A percentile compares a stretch with the other conserved stretches of the same genome.
These are phyloP conservation scores for Callipepla californica DNA, from an alignment of 2,113 vertebrate species.

Conservation along the genomic window DNA sequence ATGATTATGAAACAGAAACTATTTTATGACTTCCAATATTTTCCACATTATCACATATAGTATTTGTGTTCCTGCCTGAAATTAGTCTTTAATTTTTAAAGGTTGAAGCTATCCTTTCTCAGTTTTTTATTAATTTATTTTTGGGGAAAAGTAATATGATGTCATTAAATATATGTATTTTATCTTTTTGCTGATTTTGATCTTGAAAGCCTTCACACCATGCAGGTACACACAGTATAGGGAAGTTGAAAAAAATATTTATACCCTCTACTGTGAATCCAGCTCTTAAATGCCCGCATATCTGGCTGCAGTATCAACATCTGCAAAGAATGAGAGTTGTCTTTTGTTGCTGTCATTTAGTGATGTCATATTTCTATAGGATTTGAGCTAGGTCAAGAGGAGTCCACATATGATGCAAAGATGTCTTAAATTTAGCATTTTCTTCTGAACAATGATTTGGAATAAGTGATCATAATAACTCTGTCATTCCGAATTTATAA, in stretches of 20 bases:
- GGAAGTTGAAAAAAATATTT: background rate
- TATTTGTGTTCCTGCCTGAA: background rate
- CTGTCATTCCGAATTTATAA: background rate
- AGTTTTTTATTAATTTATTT: background rate
- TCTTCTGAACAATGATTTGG: background rate
- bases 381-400: background rate
- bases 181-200: background rate
- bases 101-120: background rate
- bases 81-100: slow-evolving; percentile 27
- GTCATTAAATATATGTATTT: background rate
- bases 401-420: background rate
- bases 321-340: background rate
- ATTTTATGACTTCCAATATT: slow-evolving; percentile 54
- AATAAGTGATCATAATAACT: background rate
- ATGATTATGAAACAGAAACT: background rate
- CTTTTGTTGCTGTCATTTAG: background rate
- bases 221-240: fast-evolving
- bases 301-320: background rate
- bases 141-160: background rate
- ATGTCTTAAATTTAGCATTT: background rate
- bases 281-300: background rate
- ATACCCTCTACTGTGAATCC: background rate
- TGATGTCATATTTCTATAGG: background rate
- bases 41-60: slow-evolving; percentile 37
- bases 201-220: background rate